phyloP scores from a whole-genome alignment of 2,797 vertebrate species.

The Catamblyrhynchus diadema region DNA sequence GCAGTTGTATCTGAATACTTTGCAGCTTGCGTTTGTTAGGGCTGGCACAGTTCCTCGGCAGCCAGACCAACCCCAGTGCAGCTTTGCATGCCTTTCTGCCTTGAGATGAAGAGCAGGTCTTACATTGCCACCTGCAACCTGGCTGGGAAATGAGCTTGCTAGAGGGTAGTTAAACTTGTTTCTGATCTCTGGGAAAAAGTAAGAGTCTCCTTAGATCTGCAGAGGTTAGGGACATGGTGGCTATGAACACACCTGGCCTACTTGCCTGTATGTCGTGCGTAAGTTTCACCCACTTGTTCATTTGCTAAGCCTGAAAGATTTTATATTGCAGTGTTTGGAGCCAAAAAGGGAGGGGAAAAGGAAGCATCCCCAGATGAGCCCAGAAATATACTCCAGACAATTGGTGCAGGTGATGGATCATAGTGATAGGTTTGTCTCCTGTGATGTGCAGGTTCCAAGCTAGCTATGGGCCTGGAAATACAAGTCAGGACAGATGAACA shows the following conservation, averaged over 20 bases:
- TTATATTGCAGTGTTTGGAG: neutral
- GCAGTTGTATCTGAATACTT: neutral
- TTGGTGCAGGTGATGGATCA: neutral
- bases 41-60: neutral
- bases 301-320: neutral
- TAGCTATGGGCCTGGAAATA: neutral
- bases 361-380: neutral
- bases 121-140: neutral
- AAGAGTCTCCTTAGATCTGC: neutral
- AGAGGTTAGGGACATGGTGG: neutral
- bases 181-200: neutral
- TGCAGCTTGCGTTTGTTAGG: neutral
- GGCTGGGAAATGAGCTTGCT: neutral
- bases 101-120: neutral
- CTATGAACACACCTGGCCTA: neutral
- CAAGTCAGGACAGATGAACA: neutral
- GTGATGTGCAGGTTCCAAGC: neutral
- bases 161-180: neutral
- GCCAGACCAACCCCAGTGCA: neutral
- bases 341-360: neutral
- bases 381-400: neutral
- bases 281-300: neutral
- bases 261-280: accelerated
- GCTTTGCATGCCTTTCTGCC: neutral
- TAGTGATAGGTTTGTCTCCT: neutral